A percentile compares a stretch with the other conserved stretches of the same genome.
Evolutionary conservation across 2,888 invertebrate genomes (phyloP).

Genomic region (Lymantria monacha): DNA sequence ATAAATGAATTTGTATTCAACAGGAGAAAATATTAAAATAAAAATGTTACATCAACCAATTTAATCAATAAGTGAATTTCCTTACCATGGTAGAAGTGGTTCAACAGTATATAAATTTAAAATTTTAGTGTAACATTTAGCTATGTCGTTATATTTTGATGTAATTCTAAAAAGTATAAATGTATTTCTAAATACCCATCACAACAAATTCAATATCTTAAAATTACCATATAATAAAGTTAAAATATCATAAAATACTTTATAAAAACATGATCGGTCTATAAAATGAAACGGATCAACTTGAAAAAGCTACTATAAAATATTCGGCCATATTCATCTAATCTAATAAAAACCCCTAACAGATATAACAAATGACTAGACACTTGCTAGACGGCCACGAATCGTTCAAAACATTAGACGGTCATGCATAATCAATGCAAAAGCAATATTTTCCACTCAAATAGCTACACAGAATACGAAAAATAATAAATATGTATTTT

Average conservation of each 20-base stretch:
- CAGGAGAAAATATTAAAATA: too few species aligned
- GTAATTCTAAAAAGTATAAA: too few species aligned
- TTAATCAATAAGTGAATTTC: too few species aligned
- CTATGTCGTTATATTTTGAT: too few species aligned
- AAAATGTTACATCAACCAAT: too few species aligned
- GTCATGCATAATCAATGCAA: constrained; percentile 65
- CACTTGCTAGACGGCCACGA: constrained; percentile 31
- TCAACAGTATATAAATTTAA: too few species aligned
- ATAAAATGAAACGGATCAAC: neutral
- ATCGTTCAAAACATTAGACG: constrained; percentile 41
- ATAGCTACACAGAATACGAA: constrained; percentile 52
- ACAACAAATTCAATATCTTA: too few species aligned
- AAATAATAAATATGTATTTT: constrained; percentile 74
- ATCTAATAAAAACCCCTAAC: constrained; percentile 11
- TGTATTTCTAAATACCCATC: too few species aligned
- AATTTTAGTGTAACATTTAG: too few species aligned
- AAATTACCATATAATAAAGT: too few species aligned
- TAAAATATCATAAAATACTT: neutral
- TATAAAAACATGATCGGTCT: neutral
- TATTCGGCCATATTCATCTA: neutral
- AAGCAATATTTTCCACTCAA: constrained; percentile 74
- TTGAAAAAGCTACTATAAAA: neutral
- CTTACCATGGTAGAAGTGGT: too few species aligned
- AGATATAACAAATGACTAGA: constrained; percentile 38
- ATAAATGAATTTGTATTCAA: too few species aligned